Conservation (phyloP, 2,113 vertebrate species). For the Albula goreensis region DNA sequence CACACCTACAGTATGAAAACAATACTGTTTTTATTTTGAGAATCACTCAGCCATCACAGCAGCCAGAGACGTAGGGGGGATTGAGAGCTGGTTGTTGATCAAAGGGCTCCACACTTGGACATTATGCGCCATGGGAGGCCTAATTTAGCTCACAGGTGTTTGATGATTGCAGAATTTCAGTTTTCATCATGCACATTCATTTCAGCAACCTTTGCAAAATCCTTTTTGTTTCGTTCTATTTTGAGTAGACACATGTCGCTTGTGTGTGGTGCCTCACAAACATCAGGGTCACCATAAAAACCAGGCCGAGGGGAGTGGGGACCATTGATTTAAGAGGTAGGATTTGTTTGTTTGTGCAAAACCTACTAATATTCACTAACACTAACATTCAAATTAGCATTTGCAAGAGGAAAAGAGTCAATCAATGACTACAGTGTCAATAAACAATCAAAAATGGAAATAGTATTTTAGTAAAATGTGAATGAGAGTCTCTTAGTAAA, state of each 20-base stretch:
- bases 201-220: background rate
- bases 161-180: too few species aligned
- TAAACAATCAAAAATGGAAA: background rate
- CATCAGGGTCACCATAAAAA: background rate
- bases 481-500: background rate
- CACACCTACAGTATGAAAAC: background rate
- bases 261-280: background rate
- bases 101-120: background rate
- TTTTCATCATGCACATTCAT: too few species aligned
- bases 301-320: background rate
- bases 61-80: background rate
- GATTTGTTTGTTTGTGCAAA: background rate
- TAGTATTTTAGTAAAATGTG: background rate
- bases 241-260: background rate
- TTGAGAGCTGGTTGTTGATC: background rate
- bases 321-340: background rate
- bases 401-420: background rate
- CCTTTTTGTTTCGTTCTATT: too few species aligned
- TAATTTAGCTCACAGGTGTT: too few species aligned
- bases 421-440: background rate
- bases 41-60: background rate
- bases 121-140: background rate
- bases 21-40: background rate
- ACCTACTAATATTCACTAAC: background rate
- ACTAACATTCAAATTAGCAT: background rate